Evolutionary conservation across 2,797 vertebrate species (phyloP), one percentile per base, ranked within the genome.

Genomic region (Tadarida brasiliensis): DNA sequence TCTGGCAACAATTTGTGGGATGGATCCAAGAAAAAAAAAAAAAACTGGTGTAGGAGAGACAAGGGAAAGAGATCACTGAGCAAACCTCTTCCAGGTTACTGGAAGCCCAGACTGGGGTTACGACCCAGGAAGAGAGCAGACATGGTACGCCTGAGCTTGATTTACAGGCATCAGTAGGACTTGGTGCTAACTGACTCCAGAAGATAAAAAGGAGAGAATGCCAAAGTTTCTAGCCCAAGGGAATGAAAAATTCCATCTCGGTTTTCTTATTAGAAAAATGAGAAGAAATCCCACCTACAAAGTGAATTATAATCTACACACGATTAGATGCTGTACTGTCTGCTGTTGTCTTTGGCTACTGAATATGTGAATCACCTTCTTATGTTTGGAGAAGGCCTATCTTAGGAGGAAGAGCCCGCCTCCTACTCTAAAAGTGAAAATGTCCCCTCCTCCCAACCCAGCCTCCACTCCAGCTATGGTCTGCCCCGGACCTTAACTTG

Each of bases 201-300:
- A 88, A 35, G 35, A 85, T 33, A 57, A 68, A 68, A 30, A 15
- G 87, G 39, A 71, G 4, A 57, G 14, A 61, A 30, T 11, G 51
- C 57, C 61, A 28, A 85, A 54, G 71, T 63, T 90, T 70, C 39
- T n/a, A 88, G 28, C 70, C 47, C 81, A 80, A 39, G 51, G 11
- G 33, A 87, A 84, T 35, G 10, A 70, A 93, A 83, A 74, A 26
- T 28, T 19, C 61, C 35, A 22, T 17, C 68, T 86, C 56, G 44
- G 33, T 85, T 77, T 94, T 65, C 91, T 92, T 94, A 73, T 7
- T 61, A 63, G 57, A 74, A 74, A 88, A 80, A 63, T 61, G 63
- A 73, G 19, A 15, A 81, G 39, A 94, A 90, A 82, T 33, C 15
- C 2, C 19, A 33, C 14, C 59, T 33, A 7, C 5, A 47, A 67